Evolutionary conservation across 2,797 vertebrate genomes (phyloP).

Genomic region (Eremophila alpestris): DNA sequence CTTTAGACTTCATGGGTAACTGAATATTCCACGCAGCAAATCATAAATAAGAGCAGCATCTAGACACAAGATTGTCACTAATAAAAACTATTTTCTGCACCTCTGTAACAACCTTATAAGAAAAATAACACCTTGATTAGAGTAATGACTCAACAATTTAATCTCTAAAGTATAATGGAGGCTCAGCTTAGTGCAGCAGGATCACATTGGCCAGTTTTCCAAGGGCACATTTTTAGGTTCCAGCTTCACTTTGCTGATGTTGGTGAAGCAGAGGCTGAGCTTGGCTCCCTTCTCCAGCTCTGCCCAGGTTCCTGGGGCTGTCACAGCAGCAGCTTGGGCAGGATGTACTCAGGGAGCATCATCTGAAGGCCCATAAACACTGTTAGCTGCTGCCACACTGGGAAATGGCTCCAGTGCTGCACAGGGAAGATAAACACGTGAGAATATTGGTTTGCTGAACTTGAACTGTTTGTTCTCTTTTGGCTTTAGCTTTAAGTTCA

Average conservation of each 20-base stretch:
- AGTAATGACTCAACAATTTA: neutral
- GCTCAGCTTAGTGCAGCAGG: neutral
- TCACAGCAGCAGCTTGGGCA: neutral
- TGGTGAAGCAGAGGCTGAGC: neutral
- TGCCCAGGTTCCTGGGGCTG: neutral
- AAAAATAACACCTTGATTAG: neutral
- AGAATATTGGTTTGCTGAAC: neutral
- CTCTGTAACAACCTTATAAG: neutral
- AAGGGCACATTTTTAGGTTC: neutral
- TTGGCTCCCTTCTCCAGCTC: neutral
- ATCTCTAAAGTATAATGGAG: neutral
- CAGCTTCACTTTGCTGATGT: neutral
- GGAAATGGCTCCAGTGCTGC: neutral
- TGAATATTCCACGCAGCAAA: neutral
- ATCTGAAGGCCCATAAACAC: neutral
- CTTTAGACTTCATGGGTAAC: neutral
- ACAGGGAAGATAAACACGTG: neutral
- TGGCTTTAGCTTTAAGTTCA: neutral
- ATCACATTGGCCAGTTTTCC: neutral
- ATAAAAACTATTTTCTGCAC: neutral
- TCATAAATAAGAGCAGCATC: neutral
- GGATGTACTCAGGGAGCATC: neutral
- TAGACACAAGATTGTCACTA: neutral
- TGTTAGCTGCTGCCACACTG: neutral
- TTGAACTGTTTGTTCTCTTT: neutral